Percentiles rank a stretch among this genome's conserved stretches.
Conservation (phyloP, 2,113 vertebrate genomes). For the Merops nubicus region DNA sequence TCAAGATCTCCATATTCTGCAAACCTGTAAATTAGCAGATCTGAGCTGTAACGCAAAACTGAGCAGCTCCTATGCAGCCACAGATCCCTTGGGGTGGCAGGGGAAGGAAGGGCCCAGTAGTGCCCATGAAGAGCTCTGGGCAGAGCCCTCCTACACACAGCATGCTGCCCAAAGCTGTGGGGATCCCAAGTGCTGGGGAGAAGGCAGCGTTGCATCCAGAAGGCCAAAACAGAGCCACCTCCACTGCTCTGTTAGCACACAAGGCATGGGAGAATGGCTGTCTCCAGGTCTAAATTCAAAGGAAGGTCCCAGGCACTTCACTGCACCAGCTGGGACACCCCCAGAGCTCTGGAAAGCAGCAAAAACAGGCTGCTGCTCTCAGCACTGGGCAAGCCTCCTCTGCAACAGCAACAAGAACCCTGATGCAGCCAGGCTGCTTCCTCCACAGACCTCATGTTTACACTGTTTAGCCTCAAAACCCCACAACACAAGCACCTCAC, state of each 20-base stretch:
- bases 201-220: background rate
- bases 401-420: accelerated
- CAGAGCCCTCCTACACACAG: background rate
- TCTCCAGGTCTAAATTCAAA: background rate
- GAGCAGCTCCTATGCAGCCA: background rate
- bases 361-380: background rate
- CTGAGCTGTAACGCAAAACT: background rate
- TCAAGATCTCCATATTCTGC: background rate
- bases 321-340: background rate
- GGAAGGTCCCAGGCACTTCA: background rate
- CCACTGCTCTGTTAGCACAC: background rate
- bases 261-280: background rate
- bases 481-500: accelerated
- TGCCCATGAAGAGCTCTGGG: too few relatives aligned
- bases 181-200: background rate
- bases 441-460: background rate
- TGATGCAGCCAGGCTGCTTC: background rate
- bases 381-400: background rate
- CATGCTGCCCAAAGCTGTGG: background rate
- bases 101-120: background rate
- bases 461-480: background rate
- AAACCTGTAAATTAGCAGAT: background rate
- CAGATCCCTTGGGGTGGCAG: background rate
- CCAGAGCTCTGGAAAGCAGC: background rate
- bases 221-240: accelerated